phyloP scores from a whole-genome alignment of 1,140 invertebrate genomes.

The Neomicropteryx cornuta region DNA sequence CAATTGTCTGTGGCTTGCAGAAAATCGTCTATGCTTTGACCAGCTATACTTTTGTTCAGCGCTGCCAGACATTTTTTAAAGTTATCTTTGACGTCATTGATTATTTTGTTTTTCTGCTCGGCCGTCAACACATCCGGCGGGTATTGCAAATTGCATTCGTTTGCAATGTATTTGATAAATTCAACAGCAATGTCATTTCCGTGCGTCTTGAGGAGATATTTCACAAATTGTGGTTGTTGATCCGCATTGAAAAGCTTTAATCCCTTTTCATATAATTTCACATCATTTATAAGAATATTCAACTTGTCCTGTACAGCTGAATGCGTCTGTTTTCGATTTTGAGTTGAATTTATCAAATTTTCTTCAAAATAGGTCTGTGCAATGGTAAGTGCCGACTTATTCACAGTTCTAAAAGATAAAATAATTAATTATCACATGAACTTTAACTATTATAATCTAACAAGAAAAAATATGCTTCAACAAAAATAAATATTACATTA shows the following conservation, averaged over 20 bases:
- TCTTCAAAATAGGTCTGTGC: conserved; percentile 62
- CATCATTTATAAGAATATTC: conserved; percentile 61
- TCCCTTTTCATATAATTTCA: conserved; percentile 78
- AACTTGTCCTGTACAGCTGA: conserved; percentile 73
- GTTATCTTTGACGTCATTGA: conserved; percentile 53
- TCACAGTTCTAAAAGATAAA: conserved; percentile 33
- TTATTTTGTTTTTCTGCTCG: conserved; percentile 56
- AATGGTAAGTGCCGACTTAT: conserved; percentile 41
- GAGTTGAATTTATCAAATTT: conserved; percentile 52
- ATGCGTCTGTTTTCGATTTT: conserved; percentile 62
- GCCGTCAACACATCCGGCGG: conserved; percentile 44
- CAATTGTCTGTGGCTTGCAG: conserved; percentile 58
- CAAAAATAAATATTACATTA: no score
- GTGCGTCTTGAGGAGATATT: conserved; percentile 75
- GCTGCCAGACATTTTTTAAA: conserved; percentile 47
- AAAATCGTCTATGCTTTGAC: conserved; percentile 66
- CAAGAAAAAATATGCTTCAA: no score
- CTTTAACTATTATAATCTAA: conserved; percentile 4
- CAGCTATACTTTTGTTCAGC: conserved; percentile 50
- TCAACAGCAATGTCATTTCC: conserved; percentile 76
- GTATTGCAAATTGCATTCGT: conserved; percentile 49
- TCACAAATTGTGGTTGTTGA: conserved; percentile 54
- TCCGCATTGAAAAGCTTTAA: conserved; percentile 51
- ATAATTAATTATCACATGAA: conserved; percentile 10
- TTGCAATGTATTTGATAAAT: conserved; percentile 58